phyloP scores from a whole-genome alignment of 1,140 invertebrate species.

The Formica selysi region DNA sequence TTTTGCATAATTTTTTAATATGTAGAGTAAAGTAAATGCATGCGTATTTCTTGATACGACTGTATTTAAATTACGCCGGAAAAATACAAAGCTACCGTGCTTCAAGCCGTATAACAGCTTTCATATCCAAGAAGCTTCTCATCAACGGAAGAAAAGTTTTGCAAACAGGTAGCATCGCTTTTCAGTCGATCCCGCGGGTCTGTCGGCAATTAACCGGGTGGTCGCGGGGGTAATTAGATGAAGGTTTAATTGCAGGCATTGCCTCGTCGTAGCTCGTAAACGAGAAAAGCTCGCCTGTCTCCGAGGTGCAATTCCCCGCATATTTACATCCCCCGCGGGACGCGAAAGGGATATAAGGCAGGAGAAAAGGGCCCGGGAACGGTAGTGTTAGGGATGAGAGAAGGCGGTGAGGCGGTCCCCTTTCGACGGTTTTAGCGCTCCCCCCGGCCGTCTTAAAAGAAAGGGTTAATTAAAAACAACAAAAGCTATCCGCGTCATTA shows the following conservation, averaged over 20 bases:
- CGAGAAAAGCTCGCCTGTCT: slow-evolving; percentile 82
- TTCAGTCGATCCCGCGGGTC: slow-evolving; percentile 72
- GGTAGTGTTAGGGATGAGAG: slow-evolving; percentile 52
- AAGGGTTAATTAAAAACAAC: slow-evolving; percentile 87
- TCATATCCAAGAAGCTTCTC: slow-evolving; percentile 35
- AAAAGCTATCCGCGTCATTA: slow-evolving; percentile 86
- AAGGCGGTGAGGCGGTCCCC: slow-evolving; percentile 69
- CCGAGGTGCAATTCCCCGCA: slow-evolving; percentile 84
- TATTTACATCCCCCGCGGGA: slow-evolving; percentile 86
- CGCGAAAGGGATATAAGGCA: slow-evolving; percentile 62
- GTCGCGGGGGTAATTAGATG: slow-evolving; percentile 84
- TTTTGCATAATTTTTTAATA: neutral
- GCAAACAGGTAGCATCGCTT: slow-evolving; percentile 55
- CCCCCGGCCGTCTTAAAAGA: slow-evolving; percentile 84
- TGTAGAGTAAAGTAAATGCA: neutral
- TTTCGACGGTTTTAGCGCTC: slow-evolving; percentile 78
- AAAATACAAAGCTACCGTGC: neutral
- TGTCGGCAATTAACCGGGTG: slow-evolving; percentile 72
- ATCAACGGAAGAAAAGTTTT: slow-evolving; percentile 46
- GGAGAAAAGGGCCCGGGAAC: slow-evolving; percentile 44
- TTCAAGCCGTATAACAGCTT: neutral
- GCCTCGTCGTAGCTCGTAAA: slow-evolving; percentile 74
- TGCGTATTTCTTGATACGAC: neutral
- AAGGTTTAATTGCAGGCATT: slow-evolving; percentile 83
- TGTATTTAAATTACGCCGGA: neutral